Base-by-base conservation (phyloP, 2,797 vertebrate species). In the Halcyon leucocephala region DNA sequence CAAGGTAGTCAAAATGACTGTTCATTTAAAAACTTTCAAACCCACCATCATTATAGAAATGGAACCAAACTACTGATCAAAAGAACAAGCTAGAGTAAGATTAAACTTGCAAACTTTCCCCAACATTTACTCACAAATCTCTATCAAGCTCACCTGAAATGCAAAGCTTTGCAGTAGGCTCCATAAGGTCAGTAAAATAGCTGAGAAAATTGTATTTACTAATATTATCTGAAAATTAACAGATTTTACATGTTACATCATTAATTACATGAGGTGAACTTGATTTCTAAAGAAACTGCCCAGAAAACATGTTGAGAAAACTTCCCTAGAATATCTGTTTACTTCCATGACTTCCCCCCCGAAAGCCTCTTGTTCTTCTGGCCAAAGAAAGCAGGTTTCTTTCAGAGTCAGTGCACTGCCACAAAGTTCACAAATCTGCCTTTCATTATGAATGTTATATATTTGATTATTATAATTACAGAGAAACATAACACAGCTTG, bases 381-480 rank as follows among this genome's bases (percentile, higher is more conserved):
- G 70, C 51, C 65, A 92, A 93, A 94, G 55, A 8, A 54, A 14
- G 74, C 54, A 60, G 55, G 62, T 88, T 41, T 51, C 67, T 71
- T 64, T 84, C 70, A 70, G 86, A 93, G 37, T 26, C 72, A 83
- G 70, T 44, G 58, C 41, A 73, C 46, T 60, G 35, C 85, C 80
- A 89, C 64, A 58, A 60, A 71, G 77, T 81, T 91, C 80, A 89
- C 33, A 92, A 73, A 93, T 90, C 88, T 97, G 94, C 81, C 91
- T 94, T 92, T 90, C 88, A 92, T 93, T 93, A 90, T 13, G 41
- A 67, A 82, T 41, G 79, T 80, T 90, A 93, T 46, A 77, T 94
- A 94, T 82, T 74, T 94, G 86, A 95, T 86, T 89, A 89, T 78
- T 80, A 46, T 80, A 96, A 96, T 95, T 92, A 95, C 48, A 90